phyloP scores from a whole-genome alignment of 2,113 vertebrate genomes.

The Gymnogyps californianus region DNA sequence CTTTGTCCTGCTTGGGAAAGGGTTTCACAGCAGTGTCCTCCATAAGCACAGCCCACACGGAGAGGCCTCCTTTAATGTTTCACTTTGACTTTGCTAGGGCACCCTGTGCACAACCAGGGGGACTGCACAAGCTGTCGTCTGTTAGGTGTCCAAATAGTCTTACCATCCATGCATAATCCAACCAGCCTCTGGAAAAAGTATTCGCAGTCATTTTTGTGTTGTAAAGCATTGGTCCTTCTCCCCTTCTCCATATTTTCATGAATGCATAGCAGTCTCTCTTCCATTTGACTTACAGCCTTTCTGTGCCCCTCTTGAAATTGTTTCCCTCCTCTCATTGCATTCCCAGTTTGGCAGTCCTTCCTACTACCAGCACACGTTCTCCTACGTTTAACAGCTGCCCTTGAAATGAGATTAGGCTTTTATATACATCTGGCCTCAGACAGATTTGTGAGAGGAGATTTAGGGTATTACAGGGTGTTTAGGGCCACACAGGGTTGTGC shows the following conservation, averaged over 20 bases:
- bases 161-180: not conserved
- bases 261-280: not conserved
- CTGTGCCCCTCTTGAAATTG: not conserved
- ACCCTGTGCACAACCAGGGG: not conserved
- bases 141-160: not conserved
- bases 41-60: rapidly evolving
- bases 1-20: not conserved
- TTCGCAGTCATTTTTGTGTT: not conserved
- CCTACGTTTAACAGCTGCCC: not conserved
- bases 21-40: not conserved
- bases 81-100: not conserved
- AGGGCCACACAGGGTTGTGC: not conserved
- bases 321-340: not conserved
- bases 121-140: rapidly evolving
- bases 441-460: conserved; percentile 24
- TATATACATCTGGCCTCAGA: not conserved
- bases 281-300: not conserved
- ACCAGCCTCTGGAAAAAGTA: not conserved
- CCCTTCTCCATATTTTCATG: not conserved
- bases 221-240: not conserved
- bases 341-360: not conserved
- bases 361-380: not conserved
- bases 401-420: conserved; percentile 28
- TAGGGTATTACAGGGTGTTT: not conserved
- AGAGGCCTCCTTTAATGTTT: not conserved